Evolutionary conservation across 2,113 vertebrate species (phyloP), one percentile per base, ranked within the genome.

Genomic region (Ameiurus melas): DNA sequence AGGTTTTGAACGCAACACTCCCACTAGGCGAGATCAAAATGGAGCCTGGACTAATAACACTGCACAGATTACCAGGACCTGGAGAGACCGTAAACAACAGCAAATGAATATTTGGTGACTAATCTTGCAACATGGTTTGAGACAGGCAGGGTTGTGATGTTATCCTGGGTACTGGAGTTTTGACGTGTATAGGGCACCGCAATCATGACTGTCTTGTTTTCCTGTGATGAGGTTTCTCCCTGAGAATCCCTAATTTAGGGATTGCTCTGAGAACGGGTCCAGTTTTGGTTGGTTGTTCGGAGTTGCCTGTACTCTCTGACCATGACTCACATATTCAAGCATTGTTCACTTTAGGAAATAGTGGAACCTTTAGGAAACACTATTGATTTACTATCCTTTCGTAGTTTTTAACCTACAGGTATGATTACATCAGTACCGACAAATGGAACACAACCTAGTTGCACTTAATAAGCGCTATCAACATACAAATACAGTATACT

Each of bases 31-130:
- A 97, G 47, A 98, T 95, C 16, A 98, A 91, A 89, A 95, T 89
- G 20, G 97, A 97, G 93, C 97, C 95, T 0, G 97, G 97, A 86
- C 96, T 98, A 87, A 98, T 93, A 90, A 98, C 91, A 27, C 89
- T 96, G 93, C 94, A 93, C 47, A 92, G 90, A 91, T 95, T 94
- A 30, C 92, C 92, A 83, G 93, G 90, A 91, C 94, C 96, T 97
- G 92, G 58, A 92, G 90, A 17, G n/a, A 43, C 36, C 43, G 71
- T 71, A 36, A 71, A 71, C 30, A 71, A 36, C 36, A 75, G 71
- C 68, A 71, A 20, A 36, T 10, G 19, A 75, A 43, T 73, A 73
- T 9, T 39, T 73, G 33, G 70, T 73, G 36, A 10, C 19, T 73
- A 39, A 22, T 73, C 19, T 39, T 73, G 2, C 8, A 6, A 36